A percentile compares a stretch with the other conserved stretches of the same genome.
These are phyloP conservation scores for Drosophila albomicans DNA, from an alignment of 1,140 invertebrate genomes.

Conservation along the genomic window DNA sequence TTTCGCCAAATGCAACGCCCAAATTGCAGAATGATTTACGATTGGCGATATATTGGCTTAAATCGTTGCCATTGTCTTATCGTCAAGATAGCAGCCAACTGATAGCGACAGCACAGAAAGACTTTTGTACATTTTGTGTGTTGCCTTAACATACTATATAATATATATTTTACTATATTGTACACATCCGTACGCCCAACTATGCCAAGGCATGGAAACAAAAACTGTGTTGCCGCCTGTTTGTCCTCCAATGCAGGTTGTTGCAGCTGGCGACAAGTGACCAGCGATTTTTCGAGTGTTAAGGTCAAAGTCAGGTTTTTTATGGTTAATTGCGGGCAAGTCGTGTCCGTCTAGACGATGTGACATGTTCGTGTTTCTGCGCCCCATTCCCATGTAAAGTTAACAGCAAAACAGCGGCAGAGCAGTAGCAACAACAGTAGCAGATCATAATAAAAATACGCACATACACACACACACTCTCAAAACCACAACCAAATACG, in stretches of 20 bases:
- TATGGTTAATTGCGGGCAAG: slow-evolving; percentile 70
- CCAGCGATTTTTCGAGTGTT: slow-evolving; percentile 60
- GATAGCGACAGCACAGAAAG: slow-evolving; percentile 8
- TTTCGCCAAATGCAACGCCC: slow-evolving; percentile 67
- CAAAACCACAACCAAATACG: slow-evolving; percentile 4
- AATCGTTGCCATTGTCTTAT: slow-evolving; percentile 45
- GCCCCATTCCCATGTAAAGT: slow-evolving; percentile 65
- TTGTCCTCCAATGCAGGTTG: slow-evolving; percentile 23
- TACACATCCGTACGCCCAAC: slow-evolving; percentile 27
- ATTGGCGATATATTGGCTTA: slow-evolving; percentile 52
- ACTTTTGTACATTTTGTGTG: slow-evolving; percentile 1
- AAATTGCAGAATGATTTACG: slow-evolving; percentile 67
- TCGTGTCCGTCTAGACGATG: slow-evolving; percentile 50
- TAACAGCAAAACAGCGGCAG: slow-evolving; percentile 19
- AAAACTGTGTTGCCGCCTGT: neutral
- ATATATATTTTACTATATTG: neutral
- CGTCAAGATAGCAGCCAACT: slow-evolving; percentile 25
- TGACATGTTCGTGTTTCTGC: slow-evolving; percentile 44
- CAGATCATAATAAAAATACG: slow-evolving; percentile 13
- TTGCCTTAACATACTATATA: slow-evolving; percentile 5
- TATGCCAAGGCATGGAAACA: slow-evolving; percentile 37
- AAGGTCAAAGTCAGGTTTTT: slow-evolving; percentile 79
- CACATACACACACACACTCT: too few species aligned
- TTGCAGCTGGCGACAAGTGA: slow-evolving; percentile 41
- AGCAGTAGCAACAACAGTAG: slow-evolving; percentile 9